Conservation (phyloP, 2,113 vertebrate genomes). For the Stegastes partitus region DNA sequence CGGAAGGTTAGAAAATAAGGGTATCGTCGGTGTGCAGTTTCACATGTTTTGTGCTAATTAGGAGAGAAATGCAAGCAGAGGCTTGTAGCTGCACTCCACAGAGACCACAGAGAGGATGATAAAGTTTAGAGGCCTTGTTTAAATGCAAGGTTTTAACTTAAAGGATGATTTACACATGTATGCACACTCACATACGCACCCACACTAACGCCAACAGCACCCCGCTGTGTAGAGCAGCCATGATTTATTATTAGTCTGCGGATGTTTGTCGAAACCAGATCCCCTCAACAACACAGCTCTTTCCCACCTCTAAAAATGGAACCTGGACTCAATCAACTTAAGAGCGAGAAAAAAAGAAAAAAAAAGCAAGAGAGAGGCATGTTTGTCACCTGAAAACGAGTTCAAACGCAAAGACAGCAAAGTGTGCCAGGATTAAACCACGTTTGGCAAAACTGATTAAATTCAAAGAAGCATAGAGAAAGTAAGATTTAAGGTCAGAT, state of each 20-base stretch:
- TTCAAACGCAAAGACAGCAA: not conserved
- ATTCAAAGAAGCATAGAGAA: constrained; percentile 55
- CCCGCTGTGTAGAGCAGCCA: constrained; percentile 30
- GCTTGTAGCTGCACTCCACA: constrained; percentile 9
- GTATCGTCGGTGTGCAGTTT: constrained; percentile 12
- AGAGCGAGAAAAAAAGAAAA: not conserved
- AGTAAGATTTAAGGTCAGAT: constrained; percentile 15
- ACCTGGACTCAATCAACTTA: constrained; percentile 30
- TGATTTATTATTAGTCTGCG: constrained; percentile 70
- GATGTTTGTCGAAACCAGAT: constrained; percentile 67
- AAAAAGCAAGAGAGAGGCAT: not conserved
- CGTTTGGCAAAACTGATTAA: constrained; percentile 59
- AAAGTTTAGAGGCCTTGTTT: constrained; percentile 30
- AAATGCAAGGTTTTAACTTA: constrained; percentile 40
- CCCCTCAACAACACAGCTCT: constrained; percentile 38
- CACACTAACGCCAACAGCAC: constrained; percentile 38
- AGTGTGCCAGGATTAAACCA: constrained; percentile 35
- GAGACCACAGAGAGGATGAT: not conserved
- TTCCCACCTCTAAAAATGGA: constrained; percentile 61
- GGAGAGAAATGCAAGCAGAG: constrained; percentile 1
- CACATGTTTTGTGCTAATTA: not conserved
- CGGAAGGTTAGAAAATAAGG: not conserved
- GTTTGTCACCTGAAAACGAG: not conserved
- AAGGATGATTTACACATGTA: not conserved
- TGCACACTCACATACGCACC: not conserved